A percentile compares a stretch with the other conserved stretches of the same genome.
Conservation (phyloP, 2,888 invertebrate genomes). For the Bombyx huttoni region DNA sequence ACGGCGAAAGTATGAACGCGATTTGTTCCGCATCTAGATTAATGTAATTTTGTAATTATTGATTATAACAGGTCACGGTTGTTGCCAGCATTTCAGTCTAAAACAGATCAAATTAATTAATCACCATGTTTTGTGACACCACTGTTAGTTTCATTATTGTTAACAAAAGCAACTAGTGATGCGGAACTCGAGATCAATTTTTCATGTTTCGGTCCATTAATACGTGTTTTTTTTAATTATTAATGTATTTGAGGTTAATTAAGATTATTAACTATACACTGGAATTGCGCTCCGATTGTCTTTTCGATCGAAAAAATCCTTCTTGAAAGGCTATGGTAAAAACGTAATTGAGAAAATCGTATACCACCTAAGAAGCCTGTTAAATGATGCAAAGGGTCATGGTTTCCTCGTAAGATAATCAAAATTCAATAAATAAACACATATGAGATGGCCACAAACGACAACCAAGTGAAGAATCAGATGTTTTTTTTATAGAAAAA, state of each 20-base stretch:
- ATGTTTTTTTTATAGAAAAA: too few species aligned
- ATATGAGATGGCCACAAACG: too few species aligned
- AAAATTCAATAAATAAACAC: too few species aligned
- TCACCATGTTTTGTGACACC: conserved; percentile 26
- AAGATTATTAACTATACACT: too few species aligned
- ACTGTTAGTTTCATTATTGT: conserved; percentile 40
- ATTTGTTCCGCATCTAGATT: conserved; percentile 59
- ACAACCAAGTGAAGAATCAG: too few species aligned
- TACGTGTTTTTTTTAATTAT: background rate
- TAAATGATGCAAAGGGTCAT: too few species aligned
- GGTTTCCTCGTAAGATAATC: too few species aligned
- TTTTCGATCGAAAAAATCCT: too few species aligned
- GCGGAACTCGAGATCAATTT: conserved; percentile 28
- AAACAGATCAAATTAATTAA: conserved; percentile 50
- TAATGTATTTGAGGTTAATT: background rate
- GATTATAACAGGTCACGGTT: conserved; percentile 63
- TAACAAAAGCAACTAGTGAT: conserved; percentile 33
- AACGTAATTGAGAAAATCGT: too few species aligned
- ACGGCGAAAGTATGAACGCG: conserved; percentile 34
- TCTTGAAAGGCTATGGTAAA: too few species aligned
- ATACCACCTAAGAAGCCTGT: too few species aligned
- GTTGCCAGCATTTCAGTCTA: conserved; percentile 37
- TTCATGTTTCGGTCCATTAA: conserved; percentile 24
- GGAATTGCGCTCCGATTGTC: too few species aligned
- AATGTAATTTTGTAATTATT: conserved; percentile 62